Evolutionary conservation across 2,113 vertebrate species (phyloP).

Genomic region (Nestor notabilis): DNA sequence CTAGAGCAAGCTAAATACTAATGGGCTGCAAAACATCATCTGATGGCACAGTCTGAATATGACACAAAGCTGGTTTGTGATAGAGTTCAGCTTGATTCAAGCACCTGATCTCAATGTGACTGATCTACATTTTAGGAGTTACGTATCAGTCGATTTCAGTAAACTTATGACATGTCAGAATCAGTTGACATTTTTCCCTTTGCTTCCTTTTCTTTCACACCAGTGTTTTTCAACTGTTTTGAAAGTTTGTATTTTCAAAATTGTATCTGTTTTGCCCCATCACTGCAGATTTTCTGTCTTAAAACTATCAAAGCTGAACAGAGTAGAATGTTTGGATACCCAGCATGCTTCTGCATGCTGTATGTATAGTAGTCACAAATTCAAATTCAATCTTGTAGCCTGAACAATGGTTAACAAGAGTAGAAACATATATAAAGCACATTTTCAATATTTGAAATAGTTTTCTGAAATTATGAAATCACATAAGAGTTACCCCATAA

Average conservation of each 20-base stretch:
- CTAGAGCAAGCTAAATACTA: not conserved
- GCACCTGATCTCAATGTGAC: not conserved
- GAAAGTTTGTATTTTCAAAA: not conserved
- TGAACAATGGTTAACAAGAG: not conserved
- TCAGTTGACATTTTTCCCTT: not conserved
- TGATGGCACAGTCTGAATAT: fast-evolving
- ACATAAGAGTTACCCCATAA: not conserved
- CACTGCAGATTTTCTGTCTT: not conserved
- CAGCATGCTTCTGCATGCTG: not conserved
- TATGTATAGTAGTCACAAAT: not conserved
- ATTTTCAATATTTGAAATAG: not conserved
- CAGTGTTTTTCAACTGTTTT: not conserved
- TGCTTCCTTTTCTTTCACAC: not conserved
- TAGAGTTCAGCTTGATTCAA: not conserved
- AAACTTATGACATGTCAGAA: not conserved
- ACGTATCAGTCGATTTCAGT: constrained; percentile 3
- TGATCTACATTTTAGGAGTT: constrained; percentile 11
- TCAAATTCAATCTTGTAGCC: not conserved
- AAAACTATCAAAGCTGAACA: not conserved
- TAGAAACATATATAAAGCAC: not conserved
- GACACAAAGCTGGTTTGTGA: not conserved
- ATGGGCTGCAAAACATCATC: not conserved
- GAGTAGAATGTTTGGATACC: not conserved
- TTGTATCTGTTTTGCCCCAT: not conserved
- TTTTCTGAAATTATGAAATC: not conserved